Evolutionary conservation across 2,113 vertebrate species (phyloP).

Genomic region (Ctenodactylus gundi): DNA sequence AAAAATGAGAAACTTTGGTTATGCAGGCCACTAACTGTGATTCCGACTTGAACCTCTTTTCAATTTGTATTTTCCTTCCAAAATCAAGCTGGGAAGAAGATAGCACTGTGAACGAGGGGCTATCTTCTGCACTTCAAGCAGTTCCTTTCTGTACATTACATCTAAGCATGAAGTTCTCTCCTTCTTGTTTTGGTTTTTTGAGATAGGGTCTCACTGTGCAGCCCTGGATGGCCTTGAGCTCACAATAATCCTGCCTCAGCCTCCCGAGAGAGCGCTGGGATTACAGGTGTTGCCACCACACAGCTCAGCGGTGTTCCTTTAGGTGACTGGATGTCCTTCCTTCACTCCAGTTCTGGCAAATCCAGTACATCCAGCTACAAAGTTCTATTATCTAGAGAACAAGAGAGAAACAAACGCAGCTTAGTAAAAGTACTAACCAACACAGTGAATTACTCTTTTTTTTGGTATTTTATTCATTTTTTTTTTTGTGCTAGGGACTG

Average conservation of each 20-base stretch:
- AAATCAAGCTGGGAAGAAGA: conserved; percentile 22
- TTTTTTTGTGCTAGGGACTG: too few relatives aligned
- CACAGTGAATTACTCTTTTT: not conserved
- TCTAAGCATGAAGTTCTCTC: too few relatives aligned
- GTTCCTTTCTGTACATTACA: not conserved
- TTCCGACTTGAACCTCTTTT: not conserved
- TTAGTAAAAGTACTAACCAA: not conserved
- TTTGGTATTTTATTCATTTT: too few relatives aligned
- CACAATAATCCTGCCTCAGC: too few relatives aligned
- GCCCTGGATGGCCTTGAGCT: not conserved
- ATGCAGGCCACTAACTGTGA: not conserved
- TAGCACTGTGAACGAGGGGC: not conserved
- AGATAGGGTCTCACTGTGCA: too few relatives aligned
- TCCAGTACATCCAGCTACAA: not conserved
- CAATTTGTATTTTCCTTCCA: not conserved
- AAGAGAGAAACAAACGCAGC: conserved; percentile 10
- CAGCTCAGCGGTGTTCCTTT: too few relatives aligned
- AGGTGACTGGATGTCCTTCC: too few relatives aligned
- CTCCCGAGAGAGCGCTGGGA: too few relatives aligned
- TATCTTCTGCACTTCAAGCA: not conserved
- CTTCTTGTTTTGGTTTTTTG: too few relatives aligned
- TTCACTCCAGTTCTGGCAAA: conserved; percentile 44
- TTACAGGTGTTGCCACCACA: too few relatives aligned
- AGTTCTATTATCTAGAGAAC: not conserved
- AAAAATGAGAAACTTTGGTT: conserved; percentile 37